A percentile compares a stretch with the other conserved stretches of the same genome.
Conservation (phyloP, 2,797 vertebrate species). For the Mus caroli region DNA sequence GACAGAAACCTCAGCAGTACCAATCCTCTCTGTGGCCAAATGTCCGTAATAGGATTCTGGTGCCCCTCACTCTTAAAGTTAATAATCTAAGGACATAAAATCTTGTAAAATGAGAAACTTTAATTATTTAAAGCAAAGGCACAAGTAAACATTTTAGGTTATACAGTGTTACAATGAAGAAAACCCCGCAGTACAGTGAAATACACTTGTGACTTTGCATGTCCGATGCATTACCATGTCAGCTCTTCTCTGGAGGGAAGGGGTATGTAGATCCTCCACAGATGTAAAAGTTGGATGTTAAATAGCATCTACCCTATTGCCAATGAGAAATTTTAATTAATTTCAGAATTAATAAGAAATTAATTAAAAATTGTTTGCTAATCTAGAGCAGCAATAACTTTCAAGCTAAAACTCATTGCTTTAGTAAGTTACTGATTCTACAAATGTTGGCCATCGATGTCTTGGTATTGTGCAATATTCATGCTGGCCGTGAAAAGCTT, state of each 20-base stretch:
- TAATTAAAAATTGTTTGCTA: conserved; percentile 66
- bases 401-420: conserved; percentile 69
- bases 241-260: conserved; percentile 68
- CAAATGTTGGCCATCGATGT: conserved; percentile 2
- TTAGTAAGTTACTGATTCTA: conserved; percentile 55
- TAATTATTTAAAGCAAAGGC: conserved; percentile 85
- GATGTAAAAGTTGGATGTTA: conserved; percentile 65
- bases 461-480: conserved; percentile 11
- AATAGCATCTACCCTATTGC: conserved; percentile 57
- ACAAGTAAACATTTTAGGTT: conserved; percentile 83
- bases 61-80: not conserved
- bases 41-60: not conserved
- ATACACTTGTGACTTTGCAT: conserved; percentile 61
- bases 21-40: not conserved
- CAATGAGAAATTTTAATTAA: conserved; percentile 69
- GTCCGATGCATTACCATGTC: conserved; percentile 37
- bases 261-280: conserved; percentile 24
- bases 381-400: conserved; percentile 72
- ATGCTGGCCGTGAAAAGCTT: conserved; percentile 57
- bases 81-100: conserved; percentile 69
- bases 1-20: not conserved
- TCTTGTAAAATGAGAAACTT: conserved; percentile 80
- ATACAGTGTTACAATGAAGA: conserved; percentile 82
- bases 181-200: conserved; percentile 69
- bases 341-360: conserved; percentile 69